These are phyloP conservation scores for Spodoptera frugiperda DNA, from an alignment of 1,140 invertebrate species.

Conservation along the genomic window DNA sequence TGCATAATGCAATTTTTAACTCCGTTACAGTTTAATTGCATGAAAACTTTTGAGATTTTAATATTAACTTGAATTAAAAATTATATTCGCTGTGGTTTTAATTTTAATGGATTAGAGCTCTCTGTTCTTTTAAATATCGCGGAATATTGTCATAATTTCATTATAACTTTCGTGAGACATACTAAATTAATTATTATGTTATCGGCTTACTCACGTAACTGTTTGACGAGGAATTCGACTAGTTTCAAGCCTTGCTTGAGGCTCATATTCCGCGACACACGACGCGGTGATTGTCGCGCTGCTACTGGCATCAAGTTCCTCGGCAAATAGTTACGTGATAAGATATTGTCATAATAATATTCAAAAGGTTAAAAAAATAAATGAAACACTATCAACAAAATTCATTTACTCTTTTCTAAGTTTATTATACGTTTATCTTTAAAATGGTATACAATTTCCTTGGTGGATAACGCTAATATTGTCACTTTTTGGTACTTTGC, in stretches of 20 bases:
- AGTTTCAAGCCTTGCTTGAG: too few relatives aligned
- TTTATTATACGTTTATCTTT: neutral
- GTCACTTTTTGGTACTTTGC: conserved; percentile 54
- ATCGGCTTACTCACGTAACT: too few relatives aligned
- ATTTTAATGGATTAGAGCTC: conserved; percentile 25
- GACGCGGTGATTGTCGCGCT: too few relatives aligned
- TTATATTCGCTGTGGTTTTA: conserved; percentile 4
- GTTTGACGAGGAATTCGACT: too few relatives aligned
- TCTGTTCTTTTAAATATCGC: too few relatives aligned
- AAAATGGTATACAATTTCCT: conserved; percentile 71
- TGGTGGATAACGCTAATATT: conserved; percentile 61
- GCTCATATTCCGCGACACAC: too few relatives aligned
- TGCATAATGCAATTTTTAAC: conserved; percentile 36
- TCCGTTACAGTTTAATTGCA: conserved; percentile 14
- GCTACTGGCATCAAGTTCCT: too few relatives aligned
- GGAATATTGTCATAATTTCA: too few relatives aligned
- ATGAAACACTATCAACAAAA: neutral
- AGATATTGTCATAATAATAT: too few relatives aligned
- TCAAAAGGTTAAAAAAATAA: neutral
- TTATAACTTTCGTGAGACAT: too few relatives aligned
- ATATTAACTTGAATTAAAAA: conserved; percentile 34
- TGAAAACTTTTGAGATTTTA: conserved; percentile 32
- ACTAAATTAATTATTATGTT: too few relatives aligned
- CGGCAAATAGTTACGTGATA: too few relatives aligned
- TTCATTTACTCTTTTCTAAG: neutral